These are phyloP conservation scores for Scolopax bukidnonensis DNA, from an alignment of 2,797 vertebrate genomes.

Conservation along the genomic window DNA sequence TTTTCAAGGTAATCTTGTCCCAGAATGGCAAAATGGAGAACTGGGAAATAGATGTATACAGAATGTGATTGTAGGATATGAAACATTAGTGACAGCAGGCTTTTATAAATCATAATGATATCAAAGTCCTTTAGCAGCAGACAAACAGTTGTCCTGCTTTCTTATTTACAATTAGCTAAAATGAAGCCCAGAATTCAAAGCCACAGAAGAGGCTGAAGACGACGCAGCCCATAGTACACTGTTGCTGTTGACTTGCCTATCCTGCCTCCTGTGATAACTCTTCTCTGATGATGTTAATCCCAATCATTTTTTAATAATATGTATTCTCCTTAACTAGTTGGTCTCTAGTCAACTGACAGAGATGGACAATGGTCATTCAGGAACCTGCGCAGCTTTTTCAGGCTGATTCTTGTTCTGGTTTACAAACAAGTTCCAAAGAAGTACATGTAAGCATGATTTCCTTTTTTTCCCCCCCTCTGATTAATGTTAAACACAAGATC, in stretches of 20 bases:
- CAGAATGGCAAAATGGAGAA: background rate
- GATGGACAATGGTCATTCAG: background rate
- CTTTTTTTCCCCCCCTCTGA: background rate
- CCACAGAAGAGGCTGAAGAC: background rate
- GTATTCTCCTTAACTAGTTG: background rate
- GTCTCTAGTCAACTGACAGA: background rate
- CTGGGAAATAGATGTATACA: background rate
- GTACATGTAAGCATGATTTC: background rate
- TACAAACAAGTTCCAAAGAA: background rate
- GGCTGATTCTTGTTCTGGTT: background rate
- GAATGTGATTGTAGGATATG: background rate
- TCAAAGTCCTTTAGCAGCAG: background rate
- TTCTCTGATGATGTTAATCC: background rate
- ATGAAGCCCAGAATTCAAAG: background rate
- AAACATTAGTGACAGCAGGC: background rate
- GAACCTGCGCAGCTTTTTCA: background rate
- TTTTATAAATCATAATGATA: background rate
- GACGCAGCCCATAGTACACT: rapidly evolving
- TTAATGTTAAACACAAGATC: slow-evolving; percentile 15
- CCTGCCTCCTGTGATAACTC: background rate
- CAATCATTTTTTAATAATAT: background rate
- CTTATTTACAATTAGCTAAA: background rate
- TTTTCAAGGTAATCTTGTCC: background rate
- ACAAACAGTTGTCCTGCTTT: background rate
- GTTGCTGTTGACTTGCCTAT: background rate